Conservation (phyloP, 1,140 invertebrate species). For the Apis mellifera region Amel_HAv3.1 CM009934.2:9671501-9672000, state of each 20-base stretch:
- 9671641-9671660: conserved; percentile 28
- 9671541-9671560: not conserved
- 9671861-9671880: conserved; percentile 39
- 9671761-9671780: conserved; percentile 33
- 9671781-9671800: conserved; percentile 64
- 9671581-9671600: conserved; percentile 5
- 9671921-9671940: not conserved
- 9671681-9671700: conserved; percentile 47
- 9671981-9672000: not conserved
- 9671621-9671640: conserved; percentile 39
- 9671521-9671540: not conserved
- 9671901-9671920: conserved; percentile 42
- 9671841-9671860: conserved; percentile 25
- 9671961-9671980: conserved; percentile 31
- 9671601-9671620: conserved; percentile 1
- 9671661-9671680: not conserved
- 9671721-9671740: conserved; percentile 44
- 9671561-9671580: conserved; percentile 6
- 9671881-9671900: conserved; percentile 49
- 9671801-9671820: conserved; percentile 60
- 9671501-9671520: not conserved
- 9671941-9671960: conserved; percentile 16
- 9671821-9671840: conserved; percentile 24
- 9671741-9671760: conserved; percentile 47
- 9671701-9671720: conserved; percentile 57